Conservation (phyloP, 2,797 vertebrate species). For the Synanceia verrucosa region DNA sequence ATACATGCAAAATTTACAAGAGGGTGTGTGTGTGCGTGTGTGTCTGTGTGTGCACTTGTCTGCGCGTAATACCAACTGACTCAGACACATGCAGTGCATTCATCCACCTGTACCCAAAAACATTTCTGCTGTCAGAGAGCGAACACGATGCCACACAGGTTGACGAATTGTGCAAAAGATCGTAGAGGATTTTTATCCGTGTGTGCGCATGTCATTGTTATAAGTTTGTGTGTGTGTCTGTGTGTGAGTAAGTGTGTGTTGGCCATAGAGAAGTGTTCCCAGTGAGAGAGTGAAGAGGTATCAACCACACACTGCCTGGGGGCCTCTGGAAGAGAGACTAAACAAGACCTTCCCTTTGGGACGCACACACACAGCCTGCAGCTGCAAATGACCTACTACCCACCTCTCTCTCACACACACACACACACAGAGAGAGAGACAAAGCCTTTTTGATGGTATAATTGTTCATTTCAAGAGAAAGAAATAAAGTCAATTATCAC, state of each 20-base stretch:
- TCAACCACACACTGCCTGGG: conserved; percentile 87
- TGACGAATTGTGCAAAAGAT: conserved; percentile 44
- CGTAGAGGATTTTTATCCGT: conserved; percentile 24
- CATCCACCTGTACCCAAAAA: conserved; percentile 23
- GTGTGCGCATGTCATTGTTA: neutral
- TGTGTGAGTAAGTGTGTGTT: conserved; percentile 15
- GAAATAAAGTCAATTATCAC: conserved; percentile 80
- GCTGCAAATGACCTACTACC: conserved; percentile 89
- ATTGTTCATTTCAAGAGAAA: conserved; percentile 83
- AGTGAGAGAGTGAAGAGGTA: conserved; percentile 85
- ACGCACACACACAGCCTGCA: conserved; percentile 85
- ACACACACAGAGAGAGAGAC: conserved; percentile 71
- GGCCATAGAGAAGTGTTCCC: conserved; percentile 74
- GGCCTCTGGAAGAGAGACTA: conserved; percentile 89
- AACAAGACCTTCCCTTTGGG: conserved; percentile 90
- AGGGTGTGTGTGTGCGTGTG: conserved; percentile 31
- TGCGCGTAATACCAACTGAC: conserved; percentile 35
- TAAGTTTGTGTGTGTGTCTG: conserved; percentile 16
- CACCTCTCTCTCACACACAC: conserved; percentile 58
- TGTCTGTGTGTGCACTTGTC: conserved; percentile 8
- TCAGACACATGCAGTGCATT: conserved; percentile 4
- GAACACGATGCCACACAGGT: conserved; percentile 70
- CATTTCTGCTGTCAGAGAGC: conserved; percentile 69
- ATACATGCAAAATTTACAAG: conserved; percentile 55
- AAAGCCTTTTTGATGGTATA: conserved; percentile 83